Conservation (phyloP, 1,140 invertebrate species). For the Lepidurus arcticus region DNA sequence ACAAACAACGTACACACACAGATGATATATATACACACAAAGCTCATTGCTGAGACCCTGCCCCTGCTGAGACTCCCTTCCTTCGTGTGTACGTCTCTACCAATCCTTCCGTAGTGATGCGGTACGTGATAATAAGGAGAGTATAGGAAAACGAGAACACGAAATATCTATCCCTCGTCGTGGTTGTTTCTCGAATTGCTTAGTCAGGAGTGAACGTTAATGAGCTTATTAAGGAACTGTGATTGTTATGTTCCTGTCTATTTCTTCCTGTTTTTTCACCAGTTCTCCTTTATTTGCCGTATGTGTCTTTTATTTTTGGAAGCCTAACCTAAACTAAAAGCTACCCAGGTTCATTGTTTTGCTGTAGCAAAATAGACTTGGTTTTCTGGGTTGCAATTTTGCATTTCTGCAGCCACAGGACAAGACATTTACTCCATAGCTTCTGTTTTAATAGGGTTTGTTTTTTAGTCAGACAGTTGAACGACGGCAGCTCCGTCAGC, state of each 20-base stretch:
- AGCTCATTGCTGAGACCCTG: neutral
- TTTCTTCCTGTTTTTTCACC: neutral
- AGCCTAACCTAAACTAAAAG: too few relatives aligned
- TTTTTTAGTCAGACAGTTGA: neutral
- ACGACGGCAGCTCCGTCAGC: neutral
- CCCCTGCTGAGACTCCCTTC: neutral
- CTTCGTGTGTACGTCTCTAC: neutral
- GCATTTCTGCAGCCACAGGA: too few relatives aligned
- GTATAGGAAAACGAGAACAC: neutral
- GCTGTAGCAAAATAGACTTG: too few relatives aligned
- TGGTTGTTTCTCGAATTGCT: neutral
- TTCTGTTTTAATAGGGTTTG: neutral
- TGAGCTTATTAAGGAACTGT: neutral
- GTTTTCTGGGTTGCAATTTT: too few relatives aligned
- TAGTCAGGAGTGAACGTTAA: conserved; percentile 4
- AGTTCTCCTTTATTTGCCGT: neutral
- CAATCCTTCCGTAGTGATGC: neutral
- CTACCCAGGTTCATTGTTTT: too few relatives aligned
- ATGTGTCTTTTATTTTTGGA: neutral
- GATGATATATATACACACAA: neutral
- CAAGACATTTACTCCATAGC: neutral
- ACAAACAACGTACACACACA: neutral
- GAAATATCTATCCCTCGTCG: neutral
- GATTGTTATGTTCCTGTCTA: neutral
- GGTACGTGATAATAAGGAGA: neutral